A percentile compares a stretch with the other conserved stretches of the same genome.
Conservation (phyloP, 1,140 invertebrate genomes). For the Phocides pigmalion region DNA sequence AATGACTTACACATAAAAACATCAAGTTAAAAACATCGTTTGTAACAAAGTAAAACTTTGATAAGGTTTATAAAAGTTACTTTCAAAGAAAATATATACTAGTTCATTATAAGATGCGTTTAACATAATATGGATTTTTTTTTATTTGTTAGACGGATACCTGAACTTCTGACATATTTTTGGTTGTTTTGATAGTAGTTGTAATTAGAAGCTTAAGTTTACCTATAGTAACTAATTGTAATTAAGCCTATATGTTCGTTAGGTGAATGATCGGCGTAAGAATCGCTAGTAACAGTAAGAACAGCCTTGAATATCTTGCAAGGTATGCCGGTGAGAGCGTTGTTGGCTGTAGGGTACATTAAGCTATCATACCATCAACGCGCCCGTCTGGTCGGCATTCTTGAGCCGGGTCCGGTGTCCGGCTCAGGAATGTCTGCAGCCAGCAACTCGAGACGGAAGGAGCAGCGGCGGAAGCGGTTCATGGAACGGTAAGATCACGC, state of each 20-base stretch:
- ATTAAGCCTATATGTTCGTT: not conserved
- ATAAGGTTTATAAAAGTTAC: too few species aligned
- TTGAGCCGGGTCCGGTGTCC: slow-evolving; percentile 64
- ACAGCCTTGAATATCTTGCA: slow-evolving; percentile 58
- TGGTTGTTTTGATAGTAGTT: too few species aligned
- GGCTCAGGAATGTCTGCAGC: slow-evolving; percentile 73
- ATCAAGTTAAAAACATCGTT: too few species aligned
- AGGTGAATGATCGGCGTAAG: slow-evolving; percentile 7
- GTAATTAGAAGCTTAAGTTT: too few species aligned
- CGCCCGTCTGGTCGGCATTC: slow-evolving; percentile 72
- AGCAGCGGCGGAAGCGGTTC: slow-evolving; percentile 79
- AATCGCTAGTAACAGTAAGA: slow-evolving; percentile 41
- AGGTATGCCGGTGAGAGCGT: slow-evolving; percentile 56
- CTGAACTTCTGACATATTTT: too few species aligned
- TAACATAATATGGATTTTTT: too few species aligned
- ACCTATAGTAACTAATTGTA: too few species aligned
- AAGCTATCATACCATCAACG: slow-evolving; percentile 68
- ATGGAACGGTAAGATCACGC: slow-evolving; percentile 50
- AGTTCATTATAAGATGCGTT: too few species aligned
- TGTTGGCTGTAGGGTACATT: slow-evolving; percentile 55
- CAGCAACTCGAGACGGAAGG: slow-evolving; percentile 81
- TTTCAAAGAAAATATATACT: too few species aligned
- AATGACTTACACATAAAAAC: too few species aligned
- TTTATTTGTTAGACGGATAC: too few species aligned
- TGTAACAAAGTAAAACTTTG: too few species aligned